Evolutionary conservation across 2,888 invertebrate species (phyloP).

Genomic region (Lagria hirta): DNA sequence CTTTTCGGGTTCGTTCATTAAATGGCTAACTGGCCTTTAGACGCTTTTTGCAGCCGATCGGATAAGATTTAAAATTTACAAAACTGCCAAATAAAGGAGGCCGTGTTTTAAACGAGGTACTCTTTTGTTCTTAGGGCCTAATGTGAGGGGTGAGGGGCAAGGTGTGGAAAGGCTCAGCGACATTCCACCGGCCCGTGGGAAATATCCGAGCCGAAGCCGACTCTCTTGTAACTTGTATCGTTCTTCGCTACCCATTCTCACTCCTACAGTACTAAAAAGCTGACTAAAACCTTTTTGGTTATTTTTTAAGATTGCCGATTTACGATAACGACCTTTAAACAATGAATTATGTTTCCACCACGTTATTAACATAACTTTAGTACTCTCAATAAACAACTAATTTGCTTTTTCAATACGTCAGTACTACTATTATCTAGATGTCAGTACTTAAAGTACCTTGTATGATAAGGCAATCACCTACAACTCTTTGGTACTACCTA

Average conservation of each 20-base stretch:
- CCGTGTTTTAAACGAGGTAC: slow-evolving; percentile 41
- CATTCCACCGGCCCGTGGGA: slow-evolving; percentile 51
- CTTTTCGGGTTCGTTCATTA: not conserved
- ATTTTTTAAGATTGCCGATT: slow-evolving; percentile 43
- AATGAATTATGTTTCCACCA: slow-evolving; percentile 35
- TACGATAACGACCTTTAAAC: slow-evolving; percentile 38
- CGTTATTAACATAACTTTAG: slow-evolving; percentile 31
- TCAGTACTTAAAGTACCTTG: too few species aligned
- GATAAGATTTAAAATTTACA: slow-evolving; percentile 18
- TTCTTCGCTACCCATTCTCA: slow-evolving; percentile 50
- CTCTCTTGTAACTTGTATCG: slow-evolving; percentile 37
- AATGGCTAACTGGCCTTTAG: not conserved
- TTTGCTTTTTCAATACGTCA: too few species aligned
- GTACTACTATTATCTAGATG: too few species aligned
- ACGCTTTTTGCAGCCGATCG: slow-evolving; percentile 9
- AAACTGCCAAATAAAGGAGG: slow-evolving; percentile 42
- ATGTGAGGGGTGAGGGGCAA: slow-evolving; percentile 35
- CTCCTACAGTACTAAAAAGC: slow-evolving; percentile 48
- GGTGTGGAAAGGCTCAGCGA: slow-evolving; percentile 44
- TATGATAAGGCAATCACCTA: too few species aligned
- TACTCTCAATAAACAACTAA: too few species aligned
- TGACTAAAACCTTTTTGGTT: slow-evolving; percentile 44
- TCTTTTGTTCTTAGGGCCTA: slow-evolving; percentile 47
- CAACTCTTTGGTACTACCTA: too few species aligned
- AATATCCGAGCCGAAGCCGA: slow-evolving; percentile 37